These are phyloP conservation scores for Bombus superbus DNA, from an alignment of 1,140 invertebrate species.

Conservation along the genomic window DNA sequence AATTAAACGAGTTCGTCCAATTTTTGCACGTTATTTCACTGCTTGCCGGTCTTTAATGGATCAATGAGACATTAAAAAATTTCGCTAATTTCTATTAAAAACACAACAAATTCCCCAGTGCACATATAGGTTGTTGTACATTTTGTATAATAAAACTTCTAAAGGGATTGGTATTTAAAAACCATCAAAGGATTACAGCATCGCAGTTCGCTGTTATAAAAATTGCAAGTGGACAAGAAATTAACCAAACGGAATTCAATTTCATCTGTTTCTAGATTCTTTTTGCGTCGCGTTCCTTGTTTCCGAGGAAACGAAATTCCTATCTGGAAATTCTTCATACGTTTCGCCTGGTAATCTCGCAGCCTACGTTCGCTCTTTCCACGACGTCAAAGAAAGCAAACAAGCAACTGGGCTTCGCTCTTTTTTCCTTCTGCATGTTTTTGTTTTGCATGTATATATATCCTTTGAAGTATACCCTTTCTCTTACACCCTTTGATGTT, in stretches of 20 bases:
- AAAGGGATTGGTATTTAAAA: not conserved
- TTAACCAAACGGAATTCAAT: not conserved
- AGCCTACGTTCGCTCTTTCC: not conserved
- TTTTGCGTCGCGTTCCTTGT: not conserved
- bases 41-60: not conserved
- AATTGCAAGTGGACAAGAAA: not conserved
- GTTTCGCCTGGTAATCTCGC: not conserved
- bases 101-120: not conserved
- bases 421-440: not conserved
- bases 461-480: not conserved
- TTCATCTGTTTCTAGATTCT: not conserved
- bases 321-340: constrained; percentile 4
- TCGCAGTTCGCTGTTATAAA: not conserved
- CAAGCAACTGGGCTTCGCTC: not conserved
- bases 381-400: constrained; percentile 33
- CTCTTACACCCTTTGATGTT: not conserved
- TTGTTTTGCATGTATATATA: constrained; percentile 24
- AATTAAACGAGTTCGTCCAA: not conserved
- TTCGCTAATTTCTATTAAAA: not conserved
- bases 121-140: no score
- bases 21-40: not conserved
- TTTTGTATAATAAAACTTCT: not conserved
- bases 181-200: not conserved
- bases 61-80: not conserved
- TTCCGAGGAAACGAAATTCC: constrained; percentile 6